These are phyloP conservation scores for Malacoctenus gilli DNA, from an alignment of 2,797 vertebrate genomes.

Conservation along the genomic window DNA sequence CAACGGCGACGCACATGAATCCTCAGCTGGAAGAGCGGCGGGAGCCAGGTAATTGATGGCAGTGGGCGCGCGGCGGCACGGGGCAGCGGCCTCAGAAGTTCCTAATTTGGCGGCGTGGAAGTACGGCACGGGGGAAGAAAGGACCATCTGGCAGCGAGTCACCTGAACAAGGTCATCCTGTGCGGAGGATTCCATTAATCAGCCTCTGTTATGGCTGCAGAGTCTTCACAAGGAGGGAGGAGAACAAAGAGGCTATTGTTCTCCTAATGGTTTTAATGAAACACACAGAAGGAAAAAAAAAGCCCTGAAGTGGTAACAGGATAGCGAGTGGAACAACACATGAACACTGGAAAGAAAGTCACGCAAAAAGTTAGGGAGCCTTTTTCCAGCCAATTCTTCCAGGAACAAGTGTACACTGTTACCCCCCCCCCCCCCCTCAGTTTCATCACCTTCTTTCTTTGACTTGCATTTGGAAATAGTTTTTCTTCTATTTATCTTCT, in stretches of 20 bases:
- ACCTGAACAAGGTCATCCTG: conserved; percentile 72
- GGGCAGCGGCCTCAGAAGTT: conserved; percentile 26
- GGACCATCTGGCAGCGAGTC: conserved; percentile 74
- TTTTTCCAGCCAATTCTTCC: no score
- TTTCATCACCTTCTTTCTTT: no score
- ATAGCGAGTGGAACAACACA: background rate
- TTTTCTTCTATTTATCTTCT: no score
- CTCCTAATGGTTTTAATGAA: conserved; percentile 17
- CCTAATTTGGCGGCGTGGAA: conserved; percentile 64
- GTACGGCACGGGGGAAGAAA: conserved; percentile 53
- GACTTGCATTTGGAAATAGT: no score
- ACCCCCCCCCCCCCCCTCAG: no score
- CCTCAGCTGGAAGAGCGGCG: conserved; percentile 27
- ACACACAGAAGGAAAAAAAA: conserved; percentile 4
- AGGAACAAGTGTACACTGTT: no score
- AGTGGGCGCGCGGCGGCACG: conserved; percentile 38
- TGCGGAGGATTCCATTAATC: conserved; percentile 73
- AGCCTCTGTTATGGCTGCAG: conserved; percentile 57
- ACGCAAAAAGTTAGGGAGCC: conserved; percentile 15
- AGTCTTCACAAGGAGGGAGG: conserved; percentile 19
- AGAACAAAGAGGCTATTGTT: conserved; percentile 43
- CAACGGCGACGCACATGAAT: conserved; percentile 35
- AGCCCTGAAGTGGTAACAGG: conserved; percentile 1
- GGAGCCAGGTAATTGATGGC: conserved; percentile 63
- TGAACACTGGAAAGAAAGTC: conserved; percentile 6